A percentile compares a stretch with the other conserved stretches of the same genome.
Conservation (phyloP, 2,888 invertebrate species). For the Acanthosepion lycidas region DNA sequence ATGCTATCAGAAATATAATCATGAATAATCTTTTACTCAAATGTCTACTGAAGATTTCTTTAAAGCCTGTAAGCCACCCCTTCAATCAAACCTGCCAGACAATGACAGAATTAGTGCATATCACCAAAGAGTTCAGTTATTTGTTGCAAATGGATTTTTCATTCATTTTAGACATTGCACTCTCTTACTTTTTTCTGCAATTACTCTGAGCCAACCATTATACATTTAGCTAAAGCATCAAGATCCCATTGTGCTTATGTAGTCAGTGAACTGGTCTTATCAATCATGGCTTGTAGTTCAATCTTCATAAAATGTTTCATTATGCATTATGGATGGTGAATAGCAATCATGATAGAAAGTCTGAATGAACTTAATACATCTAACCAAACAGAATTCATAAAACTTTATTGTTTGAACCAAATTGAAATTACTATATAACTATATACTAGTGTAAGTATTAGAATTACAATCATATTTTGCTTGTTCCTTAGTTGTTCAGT, state of each 20-base stretch:
- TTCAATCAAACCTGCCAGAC: background rate
- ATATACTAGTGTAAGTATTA: too few relatives aligned
- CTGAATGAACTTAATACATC: too few relatives aligned
- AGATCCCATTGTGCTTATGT: background rate
- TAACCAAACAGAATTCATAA: too few relatives aligned
- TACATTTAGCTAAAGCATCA: background rate
- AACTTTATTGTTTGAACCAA: too few relatives aligned
- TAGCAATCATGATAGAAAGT: too few relatives aligned
- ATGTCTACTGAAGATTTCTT: background rate
- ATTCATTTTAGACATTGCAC: background rate
- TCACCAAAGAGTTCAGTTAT: background rate
- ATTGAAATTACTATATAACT: too few relatives aligned
- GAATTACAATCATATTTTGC: too few relatives aligned
- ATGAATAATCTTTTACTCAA: background rate
- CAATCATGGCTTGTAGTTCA: background rate
- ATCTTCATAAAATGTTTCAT: background rate
- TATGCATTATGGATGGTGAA: too few relatives aligned
- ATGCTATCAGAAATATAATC: background rate
- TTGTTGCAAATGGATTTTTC: background rate
- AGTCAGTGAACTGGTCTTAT: background rate
- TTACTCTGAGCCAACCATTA: background rate
- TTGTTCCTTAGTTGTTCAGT: too few relatives aligned
- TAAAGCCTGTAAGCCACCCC: background rate
- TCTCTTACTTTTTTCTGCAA: background rate
- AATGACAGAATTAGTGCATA: background rate